A percentile compares a stretch with the other conserved stretches of the same genome.
Conservation (phyloP, 2,888 invertebrate species). For the Tinea trinotella region DNA sequence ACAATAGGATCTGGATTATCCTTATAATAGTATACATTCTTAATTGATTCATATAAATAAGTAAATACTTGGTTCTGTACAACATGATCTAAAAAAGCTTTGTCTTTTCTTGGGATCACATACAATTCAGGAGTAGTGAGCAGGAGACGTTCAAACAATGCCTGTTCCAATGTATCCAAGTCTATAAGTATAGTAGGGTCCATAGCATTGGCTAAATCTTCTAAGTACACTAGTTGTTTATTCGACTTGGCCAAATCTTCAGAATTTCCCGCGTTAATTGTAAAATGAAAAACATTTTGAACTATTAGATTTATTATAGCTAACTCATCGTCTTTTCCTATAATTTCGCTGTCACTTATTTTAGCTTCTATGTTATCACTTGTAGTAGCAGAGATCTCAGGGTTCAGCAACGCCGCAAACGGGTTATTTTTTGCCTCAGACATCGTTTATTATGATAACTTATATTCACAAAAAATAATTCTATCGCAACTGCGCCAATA, state of each 20-base stretch:
- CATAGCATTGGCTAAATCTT: conserved; percentile 71
- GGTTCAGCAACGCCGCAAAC: conserved; percentile 49
- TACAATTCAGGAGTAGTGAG: conserved; percentile 65
- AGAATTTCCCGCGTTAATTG: conserved; percentile 69
- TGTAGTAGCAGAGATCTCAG: conserved; percentile 26
- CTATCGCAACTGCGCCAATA: conserved; percentile 10
- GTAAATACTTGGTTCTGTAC: conserved; percentile 75
- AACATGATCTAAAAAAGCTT: conserved; percentile 56
- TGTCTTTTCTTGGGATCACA: conserved; percentile 56
- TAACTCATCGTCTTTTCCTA: conserved; percentile 35
- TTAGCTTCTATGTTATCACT: conserved; percentile 29
- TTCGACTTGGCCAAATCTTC: conserved; percentile 34
- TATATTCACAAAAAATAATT: conserved; percentile 20
- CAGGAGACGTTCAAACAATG: conserved; percentile 84
- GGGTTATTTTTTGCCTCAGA: conserved; percentile 60
- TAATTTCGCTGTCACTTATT: conserved; percentile 35
- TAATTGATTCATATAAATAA: conserved; percentile 81
- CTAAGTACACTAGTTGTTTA: conserved; percentile 75
- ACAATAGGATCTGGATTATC: conserved; percentile 34
- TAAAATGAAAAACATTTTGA: conserved; percentile 81
- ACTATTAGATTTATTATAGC: conserved; percentile 69
- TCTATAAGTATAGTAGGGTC: conserved; percentile 67
- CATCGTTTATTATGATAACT: conserved; percentile 31
- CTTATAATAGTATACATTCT: conserved; percentile 64
- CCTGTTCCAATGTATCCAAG: conserved; percentile 80